These are phyloP conservation scores for Botia kubotai DNA, from an alignment of 2,797 vertebrate species.

Conservation along the genomic window DNA sequence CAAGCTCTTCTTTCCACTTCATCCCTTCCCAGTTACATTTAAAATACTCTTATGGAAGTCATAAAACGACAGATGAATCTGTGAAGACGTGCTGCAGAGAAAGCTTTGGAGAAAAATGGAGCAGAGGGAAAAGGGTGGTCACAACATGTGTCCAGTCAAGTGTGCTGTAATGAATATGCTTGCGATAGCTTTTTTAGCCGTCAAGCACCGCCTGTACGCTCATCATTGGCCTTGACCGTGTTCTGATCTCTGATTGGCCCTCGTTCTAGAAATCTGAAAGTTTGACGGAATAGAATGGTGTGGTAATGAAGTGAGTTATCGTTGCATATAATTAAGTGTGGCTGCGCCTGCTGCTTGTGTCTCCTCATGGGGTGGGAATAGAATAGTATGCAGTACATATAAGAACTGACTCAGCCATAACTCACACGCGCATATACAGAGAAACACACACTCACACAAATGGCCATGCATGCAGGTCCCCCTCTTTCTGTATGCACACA, in stretches of 20 bases:
- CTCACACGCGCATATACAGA: constrained; percentile 39
- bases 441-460: constrained; percentile 15
- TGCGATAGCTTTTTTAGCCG: constrained; percentile 66
- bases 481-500: background rate
- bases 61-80: constrained; percentile 45
- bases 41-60: constrained; percentile 30
- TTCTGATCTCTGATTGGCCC: constrained; percentile 52
- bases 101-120: constrained; percentile 31
- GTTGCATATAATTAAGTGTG: constrained; percentile 74
- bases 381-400: constrained; percentile 50
- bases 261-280: constrained; percentile 52
- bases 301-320: constrained; percentile 71
- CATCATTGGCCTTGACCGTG: constrained; percentile 61
- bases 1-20: constrained; percentile 43
- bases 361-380: constrained; percentile 64
- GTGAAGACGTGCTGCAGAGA: constrained; percentile 49
- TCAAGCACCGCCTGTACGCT: constrained; percentile 57
- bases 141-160: constrained; percentile 72
- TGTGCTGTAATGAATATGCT: constrained; percentile 69
- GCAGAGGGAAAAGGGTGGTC: constrained; percentile 56
- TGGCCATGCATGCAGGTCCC: constrained; percentile 19
- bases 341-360: constrained; percentile 71
- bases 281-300: constrained; percentile 65
- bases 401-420: constrained; percentile 48
- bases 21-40: constrained; percentile 36